Conservation (phyloP, 2,113 vertebrate species). For the Trachemys scripta region DNA sequence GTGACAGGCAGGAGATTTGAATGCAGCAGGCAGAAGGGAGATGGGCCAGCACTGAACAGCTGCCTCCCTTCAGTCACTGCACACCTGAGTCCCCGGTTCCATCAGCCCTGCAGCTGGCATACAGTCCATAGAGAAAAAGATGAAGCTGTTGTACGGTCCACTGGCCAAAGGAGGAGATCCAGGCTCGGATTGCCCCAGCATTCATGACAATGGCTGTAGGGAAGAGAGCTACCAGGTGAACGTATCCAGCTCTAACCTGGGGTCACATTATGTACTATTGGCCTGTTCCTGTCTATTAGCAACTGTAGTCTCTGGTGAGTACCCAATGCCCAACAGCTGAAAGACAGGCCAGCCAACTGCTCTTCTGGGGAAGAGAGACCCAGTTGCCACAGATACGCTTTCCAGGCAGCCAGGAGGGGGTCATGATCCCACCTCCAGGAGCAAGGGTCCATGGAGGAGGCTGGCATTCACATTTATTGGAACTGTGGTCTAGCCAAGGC, state of each 20-base stretch:
- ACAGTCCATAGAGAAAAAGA: not conserved
- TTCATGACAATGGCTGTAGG: not conserved
- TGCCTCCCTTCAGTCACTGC: not conserved
- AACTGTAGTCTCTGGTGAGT: not conserved
- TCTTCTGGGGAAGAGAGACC: not conserved
- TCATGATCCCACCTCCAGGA: not conserved
- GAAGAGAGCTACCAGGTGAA: not conserved
- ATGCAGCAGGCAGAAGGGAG: not conserved
- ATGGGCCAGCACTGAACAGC: not conserved
- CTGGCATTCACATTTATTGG: not conserved
- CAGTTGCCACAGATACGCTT: not conserved
- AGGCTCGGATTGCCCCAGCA: not conserved
- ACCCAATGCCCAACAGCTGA: not conserved
- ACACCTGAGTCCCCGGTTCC: not conserved
- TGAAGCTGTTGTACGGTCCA: not conserved
- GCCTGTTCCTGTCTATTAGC: not conserved
- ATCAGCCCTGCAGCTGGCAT: not conserved
- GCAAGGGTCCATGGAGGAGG: not conserved
- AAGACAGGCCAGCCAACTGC: not conserved
- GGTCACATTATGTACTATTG: fast-evolving
- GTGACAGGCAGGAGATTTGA: not conserved
- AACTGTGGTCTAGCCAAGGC: not conserved
- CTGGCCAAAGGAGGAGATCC: not conserved
- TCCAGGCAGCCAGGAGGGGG: not conserved
- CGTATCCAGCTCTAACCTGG: not conserved